Base-by-base conservation (phyloP, 2,888 invertebrate species). In the Heliconius charithonia region DNA sequence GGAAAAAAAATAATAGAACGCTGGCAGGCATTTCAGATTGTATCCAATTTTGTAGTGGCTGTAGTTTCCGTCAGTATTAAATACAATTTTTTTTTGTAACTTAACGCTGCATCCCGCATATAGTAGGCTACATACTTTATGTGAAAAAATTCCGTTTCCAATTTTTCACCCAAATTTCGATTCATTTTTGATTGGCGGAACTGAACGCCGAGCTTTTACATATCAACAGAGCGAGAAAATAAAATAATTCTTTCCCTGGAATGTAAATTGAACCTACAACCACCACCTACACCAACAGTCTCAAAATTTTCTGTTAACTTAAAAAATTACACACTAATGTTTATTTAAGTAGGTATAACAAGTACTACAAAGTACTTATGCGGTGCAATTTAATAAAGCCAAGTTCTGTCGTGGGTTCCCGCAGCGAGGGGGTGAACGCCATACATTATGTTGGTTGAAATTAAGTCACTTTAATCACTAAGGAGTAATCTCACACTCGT, bases 391-490 rank as follows among this genome's bases (percentile, higher is more conserved):
- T 69, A 41, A 69, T 69, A 25, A 45, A 3, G 69, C 25, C 25
- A 69, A 45, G 41, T 69, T 69, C 41, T 41, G 41, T 69, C 25
- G 41, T 22, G 32, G 59, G n/a, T 13, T 32, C 9, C 56, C n/a
- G 16, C 29, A 59, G 29, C 71, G 32, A n/a, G 56, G 71, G n/a
- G 22, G 32, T 27, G 51, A 71, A 19, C 70, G 25, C 71, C 56
- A 56, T 32, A 32, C 59, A n/a, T 59, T 72, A n/a, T 22, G 29
- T 29, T 56, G n/a, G n/a, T n/a, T 32, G n/a, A 29, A 71, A 71
- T 22, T 59, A 59, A 72, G 59, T 32, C 59, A 72, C 32, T 59
- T 71, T 59, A 59, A 59, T 59, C 37, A 72, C 59, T 59, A 59
- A 59, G 32, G 72, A 59, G 56, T 56, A 22, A 56, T 56, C 29